These are phyloP conservation scores for Forbesichthys papilliferus DNA, from an alignment of 2,113 vertebrate genomes.

Conservation along the genomic window DNA sequence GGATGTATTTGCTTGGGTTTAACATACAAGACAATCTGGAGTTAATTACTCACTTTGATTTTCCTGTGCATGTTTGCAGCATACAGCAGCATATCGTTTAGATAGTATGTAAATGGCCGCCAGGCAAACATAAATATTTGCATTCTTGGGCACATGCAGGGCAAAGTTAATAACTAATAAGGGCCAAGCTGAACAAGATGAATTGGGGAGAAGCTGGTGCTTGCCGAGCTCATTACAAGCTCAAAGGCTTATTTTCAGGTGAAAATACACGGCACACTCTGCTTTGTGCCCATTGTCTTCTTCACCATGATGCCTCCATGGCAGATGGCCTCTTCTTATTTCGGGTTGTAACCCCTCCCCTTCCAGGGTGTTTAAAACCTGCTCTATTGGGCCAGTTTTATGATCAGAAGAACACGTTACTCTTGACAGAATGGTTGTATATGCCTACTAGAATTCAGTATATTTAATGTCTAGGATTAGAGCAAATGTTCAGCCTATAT, in stretches of 20 bases:
- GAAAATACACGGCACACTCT: conserved; percentile 94
- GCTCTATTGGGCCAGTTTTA: conserved; percentile 47
- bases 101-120: not conserved
- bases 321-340: conserved; percentile 90
- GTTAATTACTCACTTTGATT: conserved; percentile 8
- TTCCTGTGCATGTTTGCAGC: not conserved
- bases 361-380: conserved; percentile 20
- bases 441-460: too few species aligned
- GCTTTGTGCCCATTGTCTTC: conserved; percentile 85
- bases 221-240: conserved; percentile 75
- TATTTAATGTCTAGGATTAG: too few species aligned
- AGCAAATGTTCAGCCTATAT: too few species aligned
- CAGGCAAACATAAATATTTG: conserved; percentile 19
- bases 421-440: conserved; percentile 27
- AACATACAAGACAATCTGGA: conserved; percentile 1
- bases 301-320: conserved; percentile 74
- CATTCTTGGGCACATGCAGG: conserved; percentile 26
- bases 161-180: conserved; percentile 38
- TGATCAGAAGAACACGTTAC: conserved; percentile 44
- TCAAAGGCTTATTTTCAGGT: conserved; percentile 93
- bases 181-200: conserved; percentile 55
- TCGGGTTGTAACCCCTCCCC: conserved; percentile 13
- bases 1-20: not conserved
- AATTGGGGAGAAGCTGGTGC: conserved; percentile 65
- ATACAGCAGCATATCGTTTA: not conserved